Conservation (phyloP, 2,797 vertebrate genomes). For the Nasua narica region DNA sequence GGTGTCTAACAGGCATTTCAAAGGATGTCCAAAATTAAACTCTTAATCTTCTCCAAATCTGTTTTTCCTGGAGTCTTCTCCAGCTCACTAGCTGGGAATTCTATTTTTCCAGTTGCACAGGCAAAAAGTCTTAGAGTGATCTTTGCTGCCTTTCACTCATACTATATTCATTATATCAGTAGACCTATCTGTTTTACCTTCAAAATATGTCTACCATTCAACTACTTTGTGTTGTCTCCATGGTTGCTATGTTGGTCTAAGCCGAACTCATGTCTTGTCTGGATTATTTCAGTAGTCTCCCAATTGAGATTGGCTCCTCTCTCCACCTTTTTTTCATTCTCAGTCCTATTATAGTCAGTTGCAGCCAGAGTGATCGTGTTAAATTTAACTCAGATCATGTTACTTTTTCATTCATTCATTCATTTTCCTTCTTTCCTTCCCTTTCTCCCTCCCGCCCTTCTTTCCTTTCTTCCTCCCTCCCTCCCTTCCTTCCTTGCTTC, state of each 20-base stretch:
- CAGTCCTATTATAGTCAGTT: fast-evolving
- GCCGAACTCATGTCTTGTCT: not conserved
- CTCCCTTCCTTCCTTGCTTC: too few relatives aligned
- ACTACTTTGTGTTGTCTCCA: not conserved
- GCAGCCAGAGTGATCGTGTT: not conserved
- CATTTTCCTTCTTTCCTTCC: not conserved
- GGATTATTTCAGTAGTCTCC: not conserved
- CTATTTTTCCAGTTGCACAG: not conserved
- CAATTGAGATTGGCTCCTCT: not conserved
- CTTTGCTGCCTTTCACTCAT: not conserved
- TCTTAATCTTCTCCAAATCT: not conserved
- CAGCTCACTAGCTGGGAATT: too few relatives aligned
- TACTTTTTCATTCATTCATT: not conserved
- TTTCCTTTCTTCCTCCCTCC: too few relatives aligned
- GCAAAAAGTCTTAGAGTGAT: not conserved
- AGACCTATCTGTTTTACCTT: not conserved
- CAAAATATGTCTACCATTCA: not conserved
- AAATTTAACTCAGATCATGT: not conserved
- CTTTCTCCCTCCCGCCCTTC: too few relatives aligned
- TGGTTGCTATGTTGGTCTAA: not conserved
- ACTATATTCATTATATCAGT: not conserved
- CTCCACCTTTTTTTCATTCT: not conserved
- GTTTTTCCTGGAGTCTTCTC: not conserved
- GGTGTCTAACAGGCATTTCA: not conserved
- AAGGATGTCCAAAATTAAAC: not conserved